Evolutionary conservation across 2,113 vertebrate species (phyloP), one percentile per base, ranked within the genome.

Genomic region (Spheniscus mendiculus): DNA sequence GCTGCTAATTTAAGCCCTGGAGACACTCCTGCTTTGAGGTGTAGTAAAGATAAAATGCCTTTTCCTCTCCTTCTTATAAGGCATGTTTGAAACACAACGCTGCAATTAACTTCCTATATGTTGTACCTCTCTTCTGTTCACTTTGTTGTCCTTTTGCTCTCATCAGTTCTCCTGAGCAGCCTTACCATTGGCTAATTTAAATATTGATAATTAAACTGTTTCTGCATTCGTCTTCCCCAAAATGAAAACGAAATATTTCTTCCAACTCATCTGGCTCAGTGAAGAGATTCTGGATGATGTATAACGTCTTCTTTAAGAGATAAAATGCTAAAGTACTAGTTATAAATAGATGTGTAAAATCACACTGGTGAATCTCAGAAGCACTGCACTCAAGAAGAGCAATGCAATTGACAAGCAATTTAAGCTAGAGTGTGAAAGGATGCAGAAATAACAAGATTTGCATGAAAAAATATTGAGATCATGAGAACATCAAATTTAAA

Each of bases 401-500:
- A 96, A 79, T 90, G 95, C 95, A 98, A 98, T 97, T 98, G 98
- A 98, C 98, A 98, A 98, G 98, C 97, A 98, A 98, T 98, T 98
- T 98, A 98, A 98, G 91, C 96, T 97, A 71, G 78, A 98, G 96
- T 96, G 97, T 98, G 98, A 98, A 98, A 98, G 97, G 97, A 98
- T 98, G 97, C 98, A 98, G 98, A 98, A 98, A 98, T 98, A 98
- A 98, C 98, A 98, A 98, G 98, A 98, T 98, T 98, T 98, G 98
- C 98, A 98, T 98, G 98, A 98, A 98, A 98, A 98, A 98, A 98
- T 98, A 98, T 98, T 98, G 98, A 98, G 98, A 98, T 98, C 97
- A 97, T 97, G 97, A 98, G 98, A 98, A 98, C 98, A 98, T 98
- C 97, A 98, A 97, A 98, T 98, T 98, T 98, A 98, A 98, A 98